Conservation (phyloP, 2,888 invertebrate species). For the Aphidoletes aphidimyza region DNA sequence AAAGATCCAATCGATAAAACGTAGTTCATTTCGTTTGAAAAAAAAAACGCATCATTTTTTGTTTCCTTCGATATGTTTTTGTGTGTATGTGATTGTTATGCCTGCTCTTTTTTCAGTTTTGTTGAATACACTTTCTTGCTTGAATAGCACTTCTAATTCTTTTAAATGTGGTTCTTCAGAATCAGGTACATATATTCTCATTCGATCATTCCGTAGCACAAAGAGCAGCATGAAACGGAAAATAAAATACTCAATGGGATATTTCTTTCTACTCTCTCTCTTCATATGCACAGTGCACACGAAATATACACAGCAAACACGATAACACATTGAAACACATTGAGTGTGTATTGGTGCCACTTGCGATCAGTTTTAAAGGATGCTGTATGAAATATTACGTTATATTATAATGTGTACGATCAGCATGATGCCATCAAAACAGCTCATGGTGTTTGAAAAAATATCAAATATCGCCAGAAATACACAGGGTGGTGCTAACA, state of each 20-base stretch:
- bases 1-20: not conserved
- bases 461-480: not conserved
- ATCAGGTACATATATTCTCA: constrained; percentile 27
- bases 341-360: not conserved
- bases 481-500: not conserved
- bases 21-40: not conserved
- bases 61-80: not conserved
- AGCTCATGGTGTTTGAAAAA: not conserved
- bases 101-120: not conserved
- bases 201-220: no score
- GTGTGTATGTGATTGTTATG: not conserved
- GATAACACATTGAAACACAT: no score
- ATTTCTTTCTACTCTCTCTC: not conserved
- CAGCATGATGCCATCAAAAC: constrained; percentile 1
- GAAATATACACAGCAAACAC: no score
- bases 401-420: not conserved
- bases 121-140: no score
- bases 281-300: not conserved
- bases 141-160: no score
- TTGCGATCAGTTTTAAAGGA: not conserved
- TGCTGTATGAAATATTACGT: constrained; percentile 44
- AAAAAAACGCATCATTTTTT: not conserved
- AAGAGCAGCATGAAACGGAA: constrained; percentile 18
- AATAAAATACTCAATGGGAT: constrained; percentile 33
- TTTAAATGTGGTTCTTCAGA: no score